Evolutionary conservation across 2,888 invertebrate genomes (phyloP), one percentile per base, ranked within the genome.

Genomic region (Dusona sp.): DNA sequence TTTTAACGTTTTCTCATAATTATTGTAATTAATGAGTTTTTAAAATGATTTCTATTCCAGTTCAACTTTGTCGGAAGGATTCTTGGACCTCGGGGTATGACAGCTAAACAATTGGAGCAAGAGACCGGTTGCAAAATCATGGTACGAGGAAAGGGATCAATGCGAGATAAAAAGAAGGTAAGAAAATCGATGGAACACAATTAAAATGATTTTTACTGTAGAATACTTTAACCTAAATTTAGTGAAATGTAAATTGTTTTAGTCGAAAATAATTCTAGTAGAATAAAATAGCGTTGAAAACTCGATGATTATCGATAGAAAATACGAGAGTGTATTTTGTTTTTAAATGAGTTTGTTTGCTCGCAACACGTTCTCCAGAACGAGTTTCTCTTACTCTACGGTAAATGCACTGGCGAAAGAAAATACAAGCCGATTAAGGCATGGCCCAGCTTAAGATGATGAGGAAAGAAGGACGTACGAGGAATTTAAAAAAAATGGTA

Each of bases 81-180:
- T 95, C 96, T 99, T 94, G 99, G 99, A 79, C 99, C 99, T 90
- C 96, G 99, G 92, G 99, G 99, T 91, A 99, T 99, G 99, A 99
- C 99, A 90, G 99, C 99, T 79, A 99, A 99, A 95, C 99, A 99
- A 96, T 95, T 99, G 95, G 99, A 99, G 95, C 99, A 99, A 95
- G 99, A 99, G 96, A 99, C 99, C 92, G 99, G 99, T 92, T 99
- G 99, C 96, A 99, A 99, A 97, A 99, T 99, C 94, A 99, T 99
- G 99, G 99, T 99, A 93, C 97, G 99, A 96, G 99, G 99, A 94
- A 99, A 99, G 95, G 99, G 99, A 89, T 99, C 99, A 86, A 99
- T 99, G 99, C 96, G 99, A 95, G 99, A 99, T 95, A 99, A 99
- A 96, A 98, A 99, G 96, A 99, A 99, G 98, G 99, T 99, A 96